These are phyloP conservation scores for Turritopsis rubra DNA, from an alignment of 30 jellyfish, hydroid and myxozoan species.

Conservation along the genomic window DNA sequence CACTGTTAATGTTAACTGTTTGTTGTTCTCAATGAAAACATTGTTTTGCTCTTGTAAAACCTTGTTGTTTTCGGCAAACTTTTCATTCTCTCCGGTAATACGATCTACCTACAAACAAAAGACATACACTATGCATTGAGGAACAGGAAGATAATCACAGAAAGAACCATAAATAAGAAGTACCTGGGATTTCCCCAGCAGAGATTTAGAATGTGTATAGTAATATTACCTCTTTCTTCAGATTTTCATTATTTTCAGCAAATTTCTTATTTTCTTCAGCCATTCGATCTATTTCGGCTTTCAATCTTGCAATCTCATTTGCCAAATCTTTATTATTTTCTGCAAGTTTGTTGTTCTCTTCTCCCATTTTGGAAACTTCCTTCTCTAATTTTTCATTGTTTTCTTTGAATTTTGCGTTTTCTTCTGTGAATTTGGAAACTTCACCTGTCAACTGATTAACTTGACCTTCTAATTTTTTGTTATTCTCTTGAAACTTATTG, in stretches of 20 bases:
- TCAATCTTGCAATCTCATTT: slow-evolving; percentile 50
- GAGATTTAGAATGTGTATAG: not conserved
- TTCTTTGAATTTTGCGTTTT: slow-evolving; percentile 64
- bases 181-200: not conserved
- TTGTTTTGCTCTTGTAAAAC: slow-evolving; percentile 70
- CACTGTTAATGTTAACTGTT: slow-evolving; percentile 60
- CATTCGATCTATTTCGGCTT: slow-evolving; percentile 66
- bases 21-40: slow-evolving; percentile 58
- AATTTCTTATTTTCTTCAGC: slow-evolving; percentile 74
- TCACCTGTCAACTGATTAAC: slow-evolving; percentile 52
- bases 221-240: slow-evolving; percentile 54
- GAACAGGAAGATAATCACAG: not conserved
- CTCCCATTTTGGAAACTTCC: slow-evolving; percentile 61
- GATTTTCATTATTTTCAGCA: slow-evolving; percentile 79
- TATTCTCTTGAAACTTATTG: slow-evolving; percentile 60
- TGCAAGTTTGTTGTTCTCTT: slow-evolving; percentile 69
- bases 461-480: slow-evolving; percentile 56
- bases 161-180: too few species aligned
- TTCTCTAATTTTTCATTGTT: slow-evolving; percentile 52
- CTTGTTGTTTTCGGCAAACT: slow-evolving; percentile 75
- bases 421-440: slow-evolving; percentile 67
- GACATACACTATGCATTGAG: not conserved
- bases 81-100: slow-evolving; percentile 58
- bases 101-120: slow-evolving; percentile 55
- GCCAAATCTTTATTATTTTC: slow-evolving; percentile 71